These are phyloP conservation scores for Microcebus ravelobensis DNA, from an alignment of 2,113 vertebrate genomes.

Conservation along the genomic window DNA sequence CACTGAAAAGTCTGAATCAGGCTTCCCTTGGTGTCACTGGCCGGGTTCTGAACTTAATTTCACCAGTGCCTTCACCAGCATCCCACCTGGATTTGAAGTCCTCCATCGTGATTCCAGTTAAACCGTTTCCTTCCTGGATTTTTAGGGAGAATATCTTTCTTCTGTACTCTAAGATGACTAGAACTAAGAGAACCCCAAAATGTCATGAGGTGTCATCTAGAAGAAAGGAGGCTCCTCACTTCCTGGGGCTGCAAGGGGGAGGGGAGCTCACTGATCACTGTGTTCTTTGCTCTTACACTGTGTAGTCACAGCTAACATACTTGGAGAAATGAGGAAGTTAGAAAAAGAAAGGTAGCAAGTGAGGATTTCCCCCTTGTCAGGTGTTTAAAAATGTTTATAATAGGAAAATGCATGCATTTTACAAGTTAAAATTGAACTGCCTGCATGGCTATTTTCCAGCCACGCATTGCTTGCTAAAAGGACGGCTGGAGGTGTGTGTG, in stretches of 20 bases:
- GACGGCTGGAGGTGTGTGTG: slow-evolving; percentile 43
- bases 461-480: slow-evolving; percentile 54
- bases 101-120: neutral
- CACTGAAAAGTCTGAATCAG: neutral
- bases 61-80: neutral
- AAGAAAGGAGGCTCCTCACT: neutral
- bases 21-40: neutral
- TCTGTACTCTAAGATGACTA: neutral
- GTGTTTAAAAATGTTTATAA: neutral
- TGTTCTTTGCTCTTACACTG: neutral
- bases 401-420: slow-evolving; percentile 40
- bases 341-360: neutral
- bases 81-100: neutral
- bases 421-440: slow-evolving; percentile 39
- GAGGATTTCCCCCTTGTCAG: neutral
- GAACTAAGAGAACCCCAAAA: neutral
- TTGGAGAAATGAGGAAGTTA: neutral
- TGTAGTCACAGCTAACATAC: neutral
- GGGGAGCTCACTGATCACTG: neutral
- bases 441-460: slow-evolving; percentile 55
- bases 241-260: neutral
- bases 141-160: neutral
- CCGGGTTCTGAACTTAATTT: neutral
- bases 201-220: neutral
- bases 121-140: neutral